These are phyloP conservation scores for Drosophila meridiana DNA, from an alignment of 2,888 invertebrate species.

Conservation along the genomic window DNA sequence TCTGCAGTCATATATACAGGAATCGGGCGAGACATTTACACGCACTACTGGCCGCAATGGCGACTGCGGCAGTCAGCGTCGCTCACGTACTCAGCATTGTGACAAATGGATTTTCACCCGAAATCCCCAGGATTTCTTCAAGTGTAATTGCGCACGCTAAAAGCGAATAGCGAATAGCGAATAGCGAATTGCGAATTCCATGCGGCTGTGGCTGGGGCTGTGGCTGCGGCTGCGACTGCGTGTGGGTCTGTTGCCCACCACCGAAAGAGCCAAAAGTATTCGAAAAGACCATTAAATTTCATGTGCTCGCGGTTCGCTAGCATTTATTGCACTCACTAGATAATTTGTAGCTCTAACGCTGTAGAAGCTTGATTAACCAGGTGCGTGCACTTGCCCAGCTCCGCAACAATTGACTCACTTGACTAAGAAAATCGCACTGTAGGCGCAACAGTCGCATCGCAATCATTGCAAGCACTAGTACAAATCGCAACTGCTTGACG, in stretches of 20 bases:
- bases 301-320: conserved; percentile 47
- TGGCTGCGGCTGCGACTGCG: conserved; percentile 12
- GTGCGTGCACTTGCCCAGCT: conserved; percentile 22
- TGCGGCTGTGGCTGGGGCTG: not conserved
- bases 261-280: conserved; percentile 27
- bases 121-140: conserved; percentile 79
- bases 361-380: conserved; percentile 30
- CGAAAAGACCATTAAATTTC: conserved; percentile 63
- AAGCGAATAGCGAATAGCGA: conserved; percentile 50
- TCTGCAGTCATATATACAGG: conserved; percentile 30
- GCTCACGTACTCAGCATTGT: conserved; percentile 80
- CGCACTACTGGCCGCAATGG: conserved; percentile 59
- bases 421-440: not conserved
- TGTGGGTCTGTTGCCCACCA: conserved; percentile 17
- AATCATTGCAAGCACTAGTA: not conserved
- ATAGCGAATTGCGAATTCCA: conserved; percentile 24
- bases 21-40: conserved; percentile 71
- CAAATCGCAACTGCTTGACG: not conserved
- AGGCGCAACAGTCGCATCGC: conserved; percentile 3
- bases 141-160: conserved; percentile 77
- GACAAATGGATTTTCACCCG: conserved; percentile 81
- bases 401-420: not conserved
- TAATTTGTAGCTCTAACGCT: conserved; percentile 55
- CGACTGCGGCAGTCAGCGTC: conserved; percentile 63
- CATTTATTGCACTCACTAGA: conserved; percentile 61